Evolutionary conservation across 1,140 invertebrate species (phyloP), one percentile per base, ranked within the genome.

Genomic region (Meloidogyne hapla): DNA sequence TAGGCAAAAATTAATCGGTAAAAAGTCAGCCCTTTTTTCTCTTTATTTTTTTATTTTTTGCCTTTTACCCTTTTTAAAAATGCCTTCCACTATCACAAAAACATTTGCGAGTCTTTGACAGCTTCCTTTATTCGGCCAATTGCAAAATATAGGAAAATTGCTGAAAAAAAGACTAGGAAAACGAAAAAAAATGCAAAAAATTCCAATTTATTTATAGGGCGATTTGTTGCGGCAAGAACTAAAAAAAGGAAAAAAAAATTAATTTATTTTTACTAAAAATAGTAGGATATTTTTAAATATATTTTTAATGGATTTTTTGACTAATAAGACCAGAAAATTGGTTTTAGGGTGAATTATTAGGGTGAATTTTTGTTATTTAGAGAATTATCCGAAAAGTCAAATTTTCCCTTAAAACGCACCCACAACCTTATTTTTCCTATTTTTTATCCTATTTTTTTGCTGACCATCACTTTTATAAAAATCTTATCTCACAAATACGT

Each of bases 1-100:
- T n/a, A 56, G 48, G n/a, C 48, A 56, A 56, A 56, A 56, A 56
- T 56, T 56, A 56, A 56, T 56, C 48, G 48, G 48, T 56, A 56
- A 56, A 48, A 56, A 56, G 18, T n/a, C 12, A 5, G n/a, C n/a
- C 48, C n/a, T 56, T 56, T 56, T 56, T 56, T 56, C n/a, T 56
- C 18, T 56, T 56, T 48, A 5, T 48, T 48, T 48, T 18, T 18
- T 48, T 48, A 18, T 48, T 18, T 48, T 56, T 56, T 56, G 1
- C 18, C 2, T n/a, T 56, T 56, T n/a, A 4, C 18, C 48, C n/a
- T n/a, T 56, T 56, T n/a, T 15, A 56, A 56, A n/a, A 4, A 5
- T 9, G 18, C 8, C n/a, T 56, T 56, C 12, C n/a, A 12, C 42
- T 33, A 33, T 33, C n/a, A 15, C n/a, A n/a, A n/a, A 13, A 56